phyloP scores from a whole-genome alignment of 2,888 invertebrate genomes.

The Adela reaumurella region DNA sequence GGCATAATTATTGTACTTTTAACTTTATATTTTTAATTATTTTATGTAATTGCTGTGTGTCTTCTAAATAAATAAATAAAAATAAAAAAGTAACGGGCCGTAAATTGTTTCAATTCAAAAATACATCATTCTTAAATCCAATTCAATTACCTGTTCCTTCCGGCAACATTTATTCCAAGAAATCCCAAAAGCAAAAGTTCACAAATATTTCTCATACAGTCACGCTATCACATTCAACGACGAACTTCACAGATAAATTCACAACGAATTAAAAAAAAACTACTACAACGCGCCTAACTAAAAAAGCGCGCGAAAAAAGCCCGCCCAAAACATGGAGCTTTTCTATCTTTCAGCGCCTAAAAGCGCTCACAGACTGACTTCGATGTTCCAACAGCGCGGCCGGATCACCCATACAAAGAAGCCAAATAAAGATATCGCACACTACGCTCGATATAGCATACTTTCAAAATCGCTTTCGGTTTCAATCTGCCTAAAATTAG shows the following conservation, averaged over 20 bases:
- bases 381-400: not conserved
- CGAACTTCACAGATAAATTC: too few species aligned
- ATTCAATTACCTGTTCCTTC: constrained; percentile 48
- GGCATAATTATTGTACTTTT: too few species aligned
- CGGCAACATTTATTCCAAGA: constrained; percentile 49
- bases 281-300: not conserved
- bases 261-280: too few species aligned
- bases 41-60: too few species aligned
- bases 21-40: too few species aligned
- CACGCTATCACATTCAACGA: too few species aligned
- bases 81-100: too few species aligned
- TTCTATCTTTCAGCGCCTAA: not conserved
- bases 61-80: too few species aligned
- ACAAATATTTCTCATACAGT: too few species aligned
- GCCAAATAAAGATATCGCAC: not conserved
- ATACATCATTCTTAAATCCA: constrained; percentile 12
- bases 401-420: not conserved
- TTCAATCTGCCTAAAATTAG: constrained; percentile 54
- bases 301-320: not conserved
- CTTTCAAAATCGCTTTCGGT: constrained; percentile 36
- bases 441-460: not conserved
- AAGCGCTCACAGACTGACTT: not conserved
- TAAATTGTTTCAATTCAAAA: too few species aligned
- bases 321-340: not conserved
- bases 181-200: constrained; percentile 19